Evolutionary conservation across 1,140 invertebrate genomes (phyloP), one percentile per base, ranked within the genome.

Genomic region (Drosophila arawakana): DNA sequence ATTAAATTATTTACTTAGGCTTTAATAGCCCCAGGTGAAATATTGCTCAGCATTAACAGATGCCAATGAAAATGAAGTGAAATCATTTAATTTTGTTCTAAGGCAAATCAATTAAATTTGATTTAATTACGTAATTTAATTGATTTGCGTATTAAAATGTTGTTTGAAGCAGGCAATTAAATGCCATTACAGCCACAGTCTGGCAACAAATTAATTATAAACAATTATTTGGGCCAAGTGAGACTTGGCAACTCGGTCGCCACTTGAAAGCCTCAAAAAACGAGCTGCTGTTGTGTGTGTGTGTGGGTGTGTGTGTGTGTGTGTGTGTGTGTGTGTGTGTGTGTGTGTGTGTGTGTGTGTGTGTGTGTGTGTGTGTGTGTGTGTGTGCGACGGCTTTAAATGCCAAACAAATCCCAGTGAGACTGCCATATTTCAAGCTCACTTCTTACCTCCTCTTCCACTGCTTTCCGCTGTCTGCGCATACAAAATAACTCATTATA

Each of bases 401-500:
- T 57, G 59, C 59, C 44, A 15, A 35, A 54, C 57, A 72, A 59
- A 66, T 66, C 70, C 70, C 35, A 49, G 44, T 30, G 55, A 60
- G 63, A 46, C 65, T n/a, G 10, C 39, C 37, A 73, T 67, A 67
- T 67, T 43, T 52, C 49, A 25, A 18, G 30, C 37, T 34, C 21
- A n/a, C 6, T 49, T 46, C 6, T 10, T 6, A 7, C 35, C 34
- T 10, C 5, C 30, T 37, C 30, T 30, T 13, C 11, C 11, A 11
- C 57, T 54, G 21, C 18, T 10, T 57, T 37, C 37, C 21, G n/a
- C 41, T 57, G 55, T 55, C 70, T 66, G 60, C 50, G 68, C 62
- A 76, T 76, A 81, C 65, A 76, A 78, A 80, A 75, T 71, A 75
- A 78, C 82, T 85, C 78, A 85, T 85, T 85, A 85, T 84, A 85